phyloP scores from a whole-genome alignment of 2,797 vertebrate genomes.

The Somateria mollissima region DNA sequence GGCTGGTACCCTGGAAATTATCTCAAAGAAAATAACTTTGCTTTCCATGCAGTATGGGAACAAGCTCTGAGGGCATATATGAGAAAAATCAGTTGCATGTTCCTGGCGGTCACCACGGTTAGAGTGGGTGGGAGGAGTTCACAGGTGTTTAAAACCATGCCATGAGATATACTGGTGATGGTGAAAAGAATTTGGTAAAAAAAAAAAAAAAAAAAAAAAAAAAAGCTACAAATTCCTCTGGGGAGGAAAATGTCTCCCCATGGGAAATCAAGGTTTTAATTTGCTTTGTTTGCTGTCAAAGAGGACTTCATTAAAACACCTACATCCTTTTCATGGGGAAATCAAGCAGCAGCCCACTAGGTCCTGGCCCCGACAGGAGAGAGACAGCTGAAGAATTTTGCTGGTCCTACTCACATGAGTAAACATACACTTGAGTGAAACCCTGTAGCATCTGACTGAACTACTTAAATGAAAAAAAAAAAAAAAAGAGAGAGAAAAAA shows the following conservation, averaged over 20 bases:
- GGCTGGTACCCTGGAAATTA: not conserved
- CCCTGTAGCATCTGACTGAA: not conserved
- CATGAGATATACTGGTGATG: not conserved
- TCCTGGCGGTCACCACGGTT: not conserved
- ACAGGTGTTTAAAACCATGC: not conserved
- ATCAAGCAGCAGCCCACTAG: not conserved
- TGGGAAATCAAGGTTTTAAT: not conserved
- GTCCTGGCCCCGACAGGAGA: not conserved
- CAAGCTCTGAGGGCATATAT: not conserved
- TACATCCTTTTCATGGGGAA: accelerated
- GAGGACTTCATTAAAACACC: not conserved
- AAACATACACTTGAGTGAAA: not conserved
- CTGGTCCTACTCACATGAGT: not conserved
- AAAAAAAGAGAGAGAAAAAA: not conserved
- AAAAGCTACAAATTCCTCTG: accelerated
- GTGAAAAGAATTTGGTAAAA: not conserved
- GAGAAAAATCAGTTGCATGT: not conserved
- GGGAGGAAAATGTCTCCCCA: accelerated
- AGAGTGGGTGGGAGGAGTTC: too few species aligned
- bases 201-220: too few species aligned
- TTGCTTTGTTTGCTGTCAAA: not conserved
- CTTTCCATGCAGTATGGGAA: not conserved
- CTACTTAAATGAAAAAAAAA: not conserved
- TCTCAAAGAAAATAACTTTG: not conserved
- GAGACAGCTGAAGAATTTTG: not conserved